Base-by-base conservation (phyloP, 2,113 vertebrate species). In the Petrocephalus microphthalmus region DNA sequence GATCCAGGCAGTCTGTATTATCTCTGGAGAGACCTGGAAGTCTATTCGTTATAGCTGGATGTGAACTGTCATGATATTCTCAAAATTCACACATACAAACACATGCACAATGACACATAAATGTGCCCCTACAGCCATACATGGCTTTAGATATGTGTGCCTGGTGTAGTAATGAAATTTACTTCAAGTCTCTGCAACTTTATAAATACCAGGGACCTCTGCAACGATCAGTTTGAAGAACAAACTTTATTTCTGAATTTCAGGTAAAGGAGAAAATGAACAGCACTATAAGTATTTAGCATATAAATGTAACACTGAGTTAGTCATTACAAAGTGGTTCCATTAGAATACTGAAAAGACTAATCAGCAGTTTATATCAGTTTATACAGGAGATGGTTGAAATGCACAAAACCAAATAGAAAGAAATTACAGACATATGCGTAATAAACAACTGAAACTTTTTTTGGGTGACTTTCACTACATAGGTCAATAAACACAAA, bases 251-350 rank as follows among this genome's bases (percentile, higher is more conserved):
- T 96, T 89, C 83, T 42, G 87, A 89, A 89, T 95, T 89, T 93
- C 94, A 95, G 94, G 93, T 90, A 81, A 91, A 90, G 92, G 92
- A 94, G 90, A 92, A 96, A 95, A 95, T 96, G 95, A 92, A 91
- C 89, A 96, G 96, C 95, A 94, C 96, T 97, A 97, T 97, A 97
- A 97, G 97, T 97, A 97, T 96, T 96, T 96, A 96, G 95, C 96
- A 95, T 97, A 96, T 97, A 97, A 97, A 97, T 94, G 95, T 95
- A 94, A 96, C 95, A 96, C 94, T 93, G 93, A 93, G 91, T 95
- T 96, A 97, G 93, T 93, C 91, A 94, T 94, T 94, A 95, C 82
- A 95, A 94, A 96, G 94, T 89, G 93, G 94, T 94, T 94, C 94
- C 94, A 94, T 93, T 93, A 94, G 93, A 93, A 94, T 94, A 95